Evolutionary conservation across 2,797 vertebrate genomes (phyloP), one percentile per base, ranked within the genome.

Genomic region (Crypturellus tataupa): DNA sequence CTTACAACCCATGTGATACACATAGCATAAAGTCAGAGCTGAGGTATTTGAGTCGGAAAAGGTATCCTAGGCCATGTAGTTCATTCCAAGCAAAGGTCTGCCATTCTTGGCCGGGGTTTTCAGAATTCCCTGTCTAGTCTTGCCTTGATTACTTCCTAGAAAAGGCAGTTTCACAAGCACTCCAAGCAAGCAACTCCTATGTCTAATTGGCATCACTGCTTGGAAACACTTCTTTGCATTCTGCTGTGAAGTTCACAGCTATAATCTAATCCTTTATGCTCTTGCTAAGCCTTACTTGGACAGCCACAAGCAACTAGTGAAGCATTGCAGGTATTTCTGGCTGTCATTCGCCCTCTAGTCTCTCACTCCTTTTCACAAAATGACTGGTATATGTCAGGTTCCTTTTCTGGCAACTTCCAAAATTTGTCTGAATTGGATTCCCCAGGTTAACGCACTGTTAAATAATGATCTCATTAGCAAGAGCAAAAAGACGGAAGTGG

Each of bases 131-230:
- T 96, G 89, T 85, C 93, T 89, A 70, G 94, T 96, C 94, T 95
- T 91, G 93, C 85, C 27, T 53, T 92, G 90, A 93, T 78, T 94
- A 79, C 95, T 96, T 96, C 90, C 79, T 94, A 96, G 94, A 96
- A 96, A 84, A 92, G 82, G 76, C 89, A 82, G 87, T 97, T 97
- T 96, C 95, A 94, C 89, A 96, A 96, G 17, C 25, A 51, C 77
- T 76, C 40, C 8, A 51, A 17, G 90, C 71, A 75, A 95, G 90
- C 77, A 80, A 89, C 87, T 69, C 68, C 81, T 71, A 85, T n/a
- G 77, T 88, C 89, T 96, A 92, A 93, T 49, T 91, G 81, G 84
- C 81, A 79, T 69, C 65, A 31, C 72, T 79, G 68, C 75, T 86
- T 58, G 73, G 85, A 93, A 96, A 85, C 33, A 92, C 80, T 93